A percentile compares a stretch with the other conserved stretches of the same genome.
Evolutionary conservation across 2,113 vertebrate genomes (phyloP).

Genomic region (Phrynocephalus versicolor): DNA sequence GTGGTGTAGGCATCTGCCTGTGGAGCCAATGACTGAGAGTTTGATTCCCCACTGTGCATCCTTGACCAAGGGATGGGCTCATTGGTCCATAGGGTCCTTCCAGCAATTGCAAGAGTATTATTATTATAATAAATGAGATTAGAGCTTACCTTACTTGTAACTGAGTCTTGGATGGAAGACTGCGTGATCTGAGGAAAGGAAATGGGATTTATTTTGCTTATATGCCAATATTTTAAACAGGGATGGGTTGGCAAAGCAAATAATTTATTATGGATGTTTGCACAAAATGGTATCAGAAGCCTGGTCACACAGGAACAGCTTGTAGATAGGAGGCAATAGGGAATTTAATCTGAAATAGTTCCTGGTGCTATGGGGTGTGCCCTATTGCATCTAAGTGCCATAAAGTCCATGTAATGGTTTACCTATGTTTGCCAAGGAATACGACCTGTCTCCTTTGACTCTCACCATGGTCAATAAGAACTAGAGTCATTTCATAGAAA

Average conservation of each 20-base stretch:
- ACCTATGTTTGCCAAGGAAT: slow-evolving; percentile 27
- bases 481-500: no score
- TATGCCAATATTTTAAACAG: slow-evolving; percentile 47
- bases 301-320: slow-evolving; percentile 49
- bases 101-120: no score
- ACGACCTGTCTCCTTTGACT: no score
- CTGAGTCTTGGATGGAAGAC: slow-evolving; percentile 14
- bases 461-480: no score
- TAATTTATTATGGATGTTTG: slow-evolving; percentile 43
- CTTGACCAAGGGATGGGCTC: no score
- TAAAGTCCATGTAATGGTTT: slow-evolving; percentile 46
- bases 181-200: slow-evolving; percentile 30
- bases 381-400: not conserved
- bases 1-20: no score
- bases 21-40: no score
- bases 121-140: not conserved
- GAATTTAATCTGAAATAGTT: slow-evolving; percentile 51
- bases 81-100: no score
- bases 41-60: no score
- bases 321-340: not conserved
- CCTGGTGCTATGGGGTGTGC: slow-evolving; percentile 33
- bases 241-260: not conserved
- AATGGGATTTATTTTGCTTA: slow-evolving; percentile 31
- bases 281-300: slow-evolving; percentile 38
- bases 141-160: slow-evolving; percentile 16